Evolutionary conservation across 1,140 invertebrate species (phyloP).

Genomic region (Drosophila subpulchrella): DNA sequence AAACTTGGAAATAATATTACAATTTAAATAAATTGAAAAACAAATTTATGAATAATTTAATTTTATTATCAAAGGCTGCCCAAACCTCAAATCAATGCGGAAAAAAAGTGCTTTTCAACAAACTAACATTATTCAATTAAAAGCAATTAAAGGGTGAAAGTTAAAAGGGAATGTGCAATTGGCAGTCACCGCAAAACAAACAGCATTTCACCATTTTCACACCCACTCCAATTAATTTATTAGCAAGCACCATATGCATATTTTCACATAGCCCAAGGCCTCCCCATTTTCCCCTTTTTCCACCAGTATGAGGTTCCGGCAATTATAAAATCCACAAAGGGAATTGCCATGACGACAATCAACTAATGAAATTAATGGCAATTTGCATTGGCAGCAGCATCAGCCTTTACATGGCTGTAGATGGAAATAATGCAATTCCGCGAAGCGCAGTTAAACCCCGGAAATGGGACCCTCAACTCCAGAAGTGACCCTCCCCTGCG

Average conservation of each 20-base stretch:
- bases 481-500: slow-evolving; percentile 19
- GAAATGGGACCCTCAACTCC: slow-evolving; percentile 19
- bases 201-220: slow-evolving; percentile 38
- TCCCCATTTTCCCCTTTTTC: slow-evolving; percentile 6
- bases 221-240: slow-evolving; percentile 35
- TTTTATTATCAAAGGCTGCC: not conserved
- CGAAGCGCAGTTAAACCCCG: slow-evolving; percentile 21
- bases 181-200: slow-evolving; percentile 25
- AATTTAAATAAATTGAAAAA: not conserved
- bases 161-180: slow-evolving; percentile 2
- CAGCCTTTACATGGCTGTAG: slow-evolving; percentile 13
- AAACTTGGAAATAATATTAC: not conserved
- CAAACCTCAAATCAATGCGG: too few relatives aligned
- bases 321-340: slow-evolving; percentile 58
- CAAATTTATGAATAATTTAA: not conserved
- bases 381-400: slow-evolving; percentile 38
- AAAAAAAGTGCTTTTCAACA: too few relatives aligned
- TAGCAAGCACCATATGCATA: slow-evolving; percentile 28
- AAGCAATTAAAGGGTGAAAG: not conserved
- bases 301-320: slow-evolving; percentile 28
- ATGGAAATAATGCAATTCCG: slow-evolving; percentile 44
- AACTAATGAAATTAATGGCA: slow-evolving; percentile 62
- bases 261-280: slow-evolving; percentile 3
- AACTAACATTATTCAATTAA: not conserved
- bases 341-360: slow-evolving; percentile 63